Conservation (phyloP, 2,888 invertebrate genomes). For the Cancer borealis region DNA sequence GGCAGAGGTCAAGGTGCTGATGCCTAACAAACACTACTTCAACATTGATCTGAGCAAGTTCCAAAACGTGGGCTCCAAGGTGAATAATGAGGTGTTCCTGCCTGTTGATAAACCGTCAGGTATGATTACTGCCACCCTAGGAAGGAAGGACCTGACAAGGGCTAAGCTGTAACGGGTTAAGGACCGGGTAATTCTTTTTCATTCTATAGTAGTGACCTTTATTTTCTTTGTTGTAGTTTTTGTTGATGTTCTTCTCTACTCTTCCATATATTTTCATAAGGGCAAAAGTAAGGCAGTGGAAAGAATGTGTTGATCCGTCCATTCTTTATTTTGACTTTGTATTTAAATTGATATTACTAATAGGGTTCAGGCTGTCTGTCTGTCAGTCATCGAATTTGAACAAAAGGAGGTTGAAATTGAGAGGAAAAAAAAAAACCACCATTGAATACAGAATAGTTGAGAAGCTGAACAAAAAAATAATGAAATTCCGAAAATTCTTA, state of each 20-base stretch:
- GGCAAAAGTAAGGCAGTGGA: not conserved
- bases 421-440: too few species aligned
- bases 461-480: too few species aligned
- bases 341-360: not conserved
- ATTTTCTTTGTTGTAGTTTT: not conserved
- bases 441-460: too few species aligned
- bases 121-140: constrained; percentile 87
- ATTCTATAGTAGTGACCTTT: not conserved
- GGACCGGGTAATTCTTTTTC: not conserved
- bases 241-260: not conserved
- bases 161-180: constrained; percentile 56
- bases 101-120: constrained; percentile 90
- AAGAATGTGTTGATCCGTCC: not conserved
- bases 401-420: too few species aligned
- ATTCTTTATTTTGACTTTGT: not conserved
- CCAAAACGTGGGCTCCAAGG: constrained; percentile 81
- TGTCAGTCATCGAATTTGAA: too few species aligned
- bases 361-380: too few species aligned
- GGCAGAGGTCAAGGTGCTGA: constrained; percentile 86
- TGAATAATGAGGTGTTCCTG: constrained; percentile 86
- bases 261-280: not conserved
- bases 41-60: constrained; percentile 88
- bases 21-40: constrained; percentile 91
- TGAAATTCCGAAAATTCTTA: too few species aligned
- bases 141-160: constrained; percentile 80